Conservation (phyloP, 2,888 invertebrate species). For the Drosophila suboccidentalis region DNA sequence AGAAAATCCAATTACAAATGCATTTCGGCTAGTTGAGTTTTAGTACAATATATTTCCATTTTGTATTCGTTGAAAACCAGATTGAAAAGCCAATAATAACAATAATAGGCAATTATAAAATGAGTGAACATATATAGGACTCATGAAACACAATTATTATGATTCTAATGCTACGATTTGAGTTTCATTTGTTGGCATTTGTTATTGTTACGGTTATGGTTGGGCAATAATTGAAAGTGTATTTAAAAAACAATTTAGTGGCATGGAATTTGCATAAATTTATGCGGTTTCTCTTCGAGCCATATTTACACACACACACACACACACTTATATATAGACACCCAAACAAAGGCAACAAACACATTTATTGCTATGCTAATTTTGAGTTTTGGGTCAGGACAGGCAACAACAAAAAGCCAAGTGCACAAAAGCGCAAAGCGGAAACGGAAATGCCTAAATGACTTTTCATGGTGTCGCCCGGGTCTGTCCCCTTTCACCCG, state of each 20-base stretch:
- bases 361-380: conserved; percentile 80
- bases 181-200: conserved; percentile 31
- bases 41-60: conserved; percentile 22
- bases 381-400: conserved; percentile 64
- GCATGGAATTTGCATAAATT: conserved; percentile 75
- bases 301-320: conserved; percentile 44
- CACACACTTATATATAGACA: conserved; percentile 11
- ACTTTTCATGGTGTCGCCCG: conserved; percentile 71
- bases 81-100: conserved; percentile 4
- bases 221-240: conserved; percentile 74
- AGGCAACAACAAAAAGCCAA: conserved; percentile 54
- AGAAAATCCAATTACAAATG: conserved; percentile 50
- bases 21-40: conserved; percentile 27
- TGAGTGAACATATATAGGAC: conserved; percentile 21
- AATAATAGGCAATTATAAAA: conserved; percentile 7
- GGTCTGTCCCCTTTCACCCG: conserved; percentile 12
- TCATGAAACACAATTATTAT: conserved; percentile 55
- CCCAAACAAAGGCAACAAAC: conserved; percentile 47
- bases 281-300: conserved; percentile 44
- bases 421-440: conserved; percentile 76
- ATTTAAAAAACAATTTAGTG: conserved; percentile 78
- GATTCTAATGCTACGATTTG: conserved; percentile 34
- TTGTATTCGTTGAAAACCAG: conserved; percentile 1
- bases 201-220: conserved; percentile 22
- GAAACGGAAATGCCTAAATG: conserved; percentile 81